Percentiles rank a stretch among this genome's conserved stretches.
Conservation (phyloP, 2,113 vertebrate species). For the Strigops habroptila region DNA sequence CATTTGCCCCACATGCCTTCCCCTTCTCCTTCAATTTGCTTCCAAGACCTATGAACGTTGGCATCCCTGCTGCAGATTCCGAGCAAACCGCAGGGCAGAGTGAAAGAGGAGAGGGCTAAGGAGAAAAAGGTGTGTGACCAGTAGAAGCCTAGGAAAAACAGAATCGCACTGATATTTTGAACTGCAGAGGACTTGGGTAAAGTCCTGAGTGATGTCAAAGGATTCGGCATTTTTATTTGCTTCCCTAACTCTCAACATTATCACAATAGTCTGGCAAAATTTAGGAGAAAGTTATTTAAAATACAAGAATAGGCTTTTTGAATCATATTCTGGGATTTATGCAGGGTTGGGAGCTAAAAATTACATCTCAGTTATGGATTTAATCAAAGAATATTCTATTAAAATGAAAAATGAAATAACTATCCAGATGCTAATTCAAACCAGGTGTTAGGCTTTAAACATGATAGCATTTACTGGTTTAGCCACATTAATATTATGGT, state of each 20-base stretch:
- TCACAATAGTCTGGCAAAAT: background rate
- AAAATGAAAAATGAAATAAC: slow-evolving; percentile 32
- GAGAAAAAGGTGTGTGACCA: background rate
- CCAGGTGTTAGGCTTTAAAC: slow-evolving; percentile 42
- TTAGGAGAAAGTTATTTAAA: background rate
- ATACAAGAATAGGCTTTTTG: background rate
- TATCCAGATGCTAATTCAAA: slow-evolving; percentile 23
- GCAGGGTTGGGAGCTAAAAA: background rate
- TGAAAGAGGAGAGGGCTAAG: background rate
- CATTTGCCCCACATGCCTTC: fast-evolving
- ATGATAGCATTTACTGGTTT: slow-evolving; percentile 9
- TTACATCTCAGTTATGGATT: slow-evolving; percentile 9
- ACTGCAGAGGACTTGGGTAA: background rate
- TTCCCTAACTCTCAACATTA: background rate
- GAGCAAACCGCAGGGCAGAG: background rate
- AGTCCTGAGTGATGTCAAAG: background rate
- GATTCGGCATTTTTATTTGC: background rate
- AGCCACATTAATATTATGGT: slow-evolving; percentile 39
- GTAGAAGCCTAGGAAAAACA: background rate
- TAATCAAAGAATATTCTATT: slow-evolving; percentile 27
- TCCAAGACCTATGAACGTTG: fast-evolving
- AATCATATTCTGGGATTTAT: background rate
- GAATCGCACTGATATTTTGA: background rate
- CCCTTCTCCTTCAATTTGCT: background rate
- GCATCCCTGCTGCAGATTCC: background rate